Percentiles rank a stretch among this genome's conserved stretches.
Conservation (phyloP, 2,113 vertebrate genomes). For the Rhinopomastus cyanomelas region DNA sequence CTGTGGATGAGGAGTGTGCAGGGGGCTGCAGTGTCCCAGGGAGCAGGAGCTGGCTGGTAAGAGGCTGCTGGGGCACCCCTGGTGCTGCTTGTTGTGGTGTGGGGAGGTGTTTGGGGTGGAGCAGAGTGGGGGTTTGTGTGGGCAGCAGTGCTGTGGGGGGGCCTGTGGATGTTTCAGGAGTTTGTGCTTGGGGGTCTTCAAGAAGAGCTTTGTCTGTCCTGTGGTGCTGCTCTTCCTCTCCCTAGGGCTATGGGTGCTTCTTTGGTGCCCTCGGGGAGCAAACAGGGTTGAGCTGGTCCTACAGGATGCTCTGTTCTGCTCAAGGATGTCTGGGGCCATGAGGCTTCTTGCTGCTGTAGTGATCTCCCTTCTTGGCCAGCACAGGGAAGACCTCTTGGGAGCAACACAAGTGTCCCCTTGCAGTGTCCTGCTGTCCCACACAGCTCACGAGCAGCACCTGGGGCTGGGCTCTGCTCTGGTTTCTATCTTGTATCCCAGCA, state of each 20-base stretch:
- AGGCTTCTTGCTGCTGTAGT: background rate
- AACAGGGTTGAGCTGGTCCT: too few species aligned
- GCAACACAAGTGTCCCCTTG: rapidly evolving
- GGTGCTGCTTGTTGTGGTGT: background rate
- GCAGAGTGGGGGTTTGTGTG: rapidly evolving
- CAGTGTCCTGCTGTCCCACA: background rate
- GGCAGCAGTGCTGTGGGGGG: rapidly evolving
- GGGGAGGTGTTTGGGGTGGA: background rate
- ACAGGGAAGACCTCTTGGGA: background rate
- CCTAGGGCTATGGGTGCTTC: background rate
- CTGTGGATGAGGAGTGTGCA: rapidly evolving
- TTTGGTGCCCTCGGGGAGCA: rapidly evolving
- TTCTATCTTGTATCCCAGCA: background rate
- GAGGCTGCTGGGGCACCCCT: background rate
- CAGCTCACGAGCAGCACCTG: background rate
- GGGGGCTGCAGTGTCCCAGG: rapidly evolving
- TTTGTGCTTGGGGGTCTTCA: background rate
- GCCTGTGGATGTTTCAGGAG: background rate
- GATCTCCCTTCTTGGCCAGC: background rate
- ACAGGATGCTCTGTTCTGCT: rapidly evolving
- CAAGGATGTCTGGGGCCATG: rapidly evolving
- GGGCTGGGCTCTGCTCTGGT: background rate
- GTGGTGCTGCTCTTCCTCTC: background rate
- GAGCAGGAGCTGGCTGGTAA: background rate
- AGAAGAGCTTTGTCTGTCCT: background rate